Evolutionary conservation across 2,113 vertebrate species (phyloP).

Genomic region (Rhagologus leucostigma): DNA sequence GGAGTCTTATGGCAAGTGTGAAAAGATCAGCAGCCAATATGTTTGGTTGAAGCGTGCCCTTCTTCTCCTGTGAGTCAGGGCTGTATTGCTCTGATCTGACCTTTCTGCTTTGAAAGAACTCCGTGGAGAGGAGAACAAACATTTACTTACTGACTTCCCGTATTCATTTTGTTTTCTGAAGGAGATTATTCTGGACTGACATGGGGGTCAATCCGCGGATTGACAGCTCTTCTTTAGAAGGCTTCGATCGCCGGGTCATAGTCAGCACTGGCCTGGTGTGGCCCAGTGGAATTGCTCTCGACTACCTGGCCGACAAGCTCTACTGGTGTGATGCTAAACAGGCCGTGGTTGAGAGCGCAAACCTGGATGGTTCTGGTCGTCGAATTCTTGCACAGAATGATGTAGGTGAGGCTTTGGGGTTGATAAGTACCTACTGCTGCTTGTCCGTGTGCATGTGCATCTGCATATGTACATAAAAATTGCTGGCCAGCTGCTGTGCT

Average conservation of each 20-base stretch:
- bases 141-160: constrained; percentile 25
- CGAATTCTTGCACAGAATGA: constrained; percentile 84
- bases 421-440: neutral
- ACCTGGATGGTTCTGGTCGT: constrained; percentile 85
- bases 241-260: constrained; percentile 70
- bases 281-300: constrained; percentile 86
- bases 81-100: neutral
- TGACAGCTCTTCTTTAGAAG: constrained; percentile 82
- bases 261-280: constrained; percentile 74
- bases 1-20: neutral
- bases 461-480: neutral
- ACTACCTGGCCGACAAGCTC: constrained; percentile 78
- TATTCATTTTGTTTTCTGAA: constrained; percentile 71
- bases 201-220: constrained; percentile 77
- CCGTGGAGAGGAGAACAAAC: neutral
- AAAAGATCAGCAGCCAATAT: neutral
- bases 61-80: neutral
- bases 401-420: constrained; percentile 90
- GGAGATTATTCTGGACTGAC: constrained; percentile 93
- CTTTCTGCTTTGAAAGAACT: constrained; percentile 6
- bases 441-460: neutral
- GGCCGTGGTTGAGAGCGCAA: constrained; percentile 79
- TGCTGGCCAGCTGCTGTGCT: neutral
- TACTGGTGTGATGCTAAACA: constrained; percentile 87
- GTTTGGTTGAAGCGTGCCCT: neutral